Evolutionary conservation across 2,888 invertebrate genomes (phyloP).

Genomic region (Lasioglossum marginatum): DNA sequence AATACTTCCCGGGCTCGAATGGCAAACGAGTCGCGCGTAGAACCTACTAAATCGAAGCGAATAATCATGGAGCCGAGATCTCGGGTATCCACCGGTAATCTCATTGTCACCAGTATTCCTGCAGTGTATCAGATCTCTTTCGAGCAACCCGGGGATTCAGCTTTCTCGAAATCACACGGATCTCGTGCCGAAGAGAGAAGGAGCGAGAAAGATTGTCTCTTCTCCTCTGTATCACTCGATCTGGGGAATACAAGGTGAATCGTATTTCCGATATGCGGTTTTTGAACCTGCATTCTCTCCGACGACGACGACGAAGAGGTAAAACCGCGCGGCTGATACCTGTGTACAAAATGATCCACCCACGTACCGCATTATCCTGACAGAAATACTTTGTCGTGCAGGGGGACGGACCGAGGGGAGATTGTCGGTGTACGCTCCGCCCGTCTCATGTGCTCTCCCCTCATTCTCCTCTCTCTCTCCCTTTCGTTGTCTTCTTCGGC

Average conservation of each 20-base stretch:
- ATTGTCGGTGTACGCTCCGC: conserved; percentile 44
- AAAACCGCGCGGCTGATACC: conserved; percentile 46
- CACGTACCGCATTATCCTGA: conserved; percentile 61
- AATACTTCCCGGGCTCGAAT: conserved; percentile 2
- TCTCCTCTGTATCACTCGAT: conserved; percentile 43
- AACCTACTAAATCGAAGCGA: conserved; percentile 12
- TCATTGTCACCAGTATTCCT: conserved; percentile 31
- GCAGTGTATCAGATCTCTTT: conserved; percentile 3
- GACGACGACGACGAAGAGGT: conserved; percentile 12
- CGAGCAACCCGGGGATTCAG: conserved; percentile 7
- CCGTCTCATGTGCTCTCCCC: conserved; percentile 29
- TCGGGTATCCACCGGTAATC: conserved; percentile 13
- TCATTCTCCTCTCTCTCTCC: neutral
- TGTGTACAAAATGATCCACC: conserved; percentile 59
- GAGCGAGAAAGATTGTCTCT: neutral
- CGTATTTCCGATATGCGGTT: conserved; percentile 66
- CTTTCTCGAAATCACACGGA: conserved; percentile 45
- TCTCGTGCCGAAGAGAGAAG: neutral
- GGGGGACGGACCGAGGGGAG: conserved; percentile 16
- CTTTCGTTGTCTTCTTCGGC: neutral
- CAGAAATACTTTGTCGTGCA: conserved; percentile 58
- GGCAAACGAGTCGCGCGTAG: neutral
- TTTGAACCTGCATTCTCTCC: conserved; percentile 48
- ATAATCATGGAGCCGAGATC: conserved; percentile 1
- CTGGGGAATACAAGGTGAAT: conserved; percentile 58